Percentiles rank a stretch among this genome's conserved stretches.
phyloP scores from a whole-genome alignment of 2,888 invertebrate species.

The Lasioglossum marginatum region DNA sequence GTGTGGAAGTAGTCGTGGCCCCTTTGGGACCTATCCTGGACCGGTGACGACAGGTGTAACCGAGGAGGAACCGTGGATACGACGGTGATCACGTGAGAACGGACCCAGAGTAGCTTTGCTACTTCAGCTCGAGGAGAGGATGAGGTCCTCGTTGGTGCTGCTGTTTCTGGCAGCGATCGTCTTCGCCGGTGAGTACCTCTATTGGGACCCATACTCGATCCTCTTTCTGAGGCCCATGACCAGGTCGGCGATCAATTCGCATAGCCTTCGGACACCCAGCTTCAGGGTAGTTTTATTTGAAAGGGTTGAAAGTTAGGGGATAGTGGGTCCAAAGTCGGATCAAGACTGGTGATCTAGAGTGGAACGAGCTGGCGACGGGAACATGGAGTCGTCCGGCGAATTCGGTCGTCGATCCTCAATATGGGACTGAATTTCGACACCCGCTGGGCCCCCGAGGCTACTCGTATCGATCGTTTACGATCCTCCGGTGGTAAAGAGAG shows the following conservation, averaged over 20 bases:
- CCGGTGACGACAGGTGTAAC: conserved; percentile 21
- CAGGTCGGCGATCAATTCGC: not conserved
- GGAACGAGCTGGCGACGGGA: conserved; percentile 25
- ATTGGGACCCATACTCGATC: no score
- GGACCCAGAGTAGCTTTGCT: not conserved
- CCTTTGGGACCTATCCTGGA: not conserved
- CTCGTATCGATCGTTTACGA: not conserved
- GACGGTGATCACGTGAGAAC: conserved; percentile 26
- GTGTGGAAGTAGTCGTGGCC: conserved; percentile 27
- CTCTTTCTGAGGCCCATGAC: no score
- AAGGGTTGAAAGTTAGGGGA: not conserved
- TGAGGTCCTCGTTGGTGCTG: conserved; percentile 80
- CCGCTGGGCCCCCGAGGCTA: not conserved
- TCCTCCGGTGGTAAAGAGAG: not conserved
- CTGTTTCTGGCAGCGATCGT: conserved; percentile 77
- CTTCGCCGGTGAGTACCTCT: conserved; percentile 78
- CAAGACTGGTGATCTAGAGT: not conserved
- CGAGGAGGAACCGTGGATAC: conserved; percentile 29
- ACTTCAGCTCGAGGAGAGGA: conserved; percentile 48
- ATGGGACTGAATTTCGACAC: conserved; percentile 38
- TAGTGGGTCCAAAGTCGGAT: not conserved
- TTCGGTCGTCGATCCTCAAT: conserved; percentile 40
- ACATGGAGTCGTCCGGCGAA: conserved; percentile 45
- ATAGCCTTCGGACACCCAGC: not conserved
- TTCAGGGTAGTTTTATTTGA: not conserved